phyloP scores from a whole-genome alignment of 2,888 invertebrate genomes.

The Heteromurus nitidus region DNA sequence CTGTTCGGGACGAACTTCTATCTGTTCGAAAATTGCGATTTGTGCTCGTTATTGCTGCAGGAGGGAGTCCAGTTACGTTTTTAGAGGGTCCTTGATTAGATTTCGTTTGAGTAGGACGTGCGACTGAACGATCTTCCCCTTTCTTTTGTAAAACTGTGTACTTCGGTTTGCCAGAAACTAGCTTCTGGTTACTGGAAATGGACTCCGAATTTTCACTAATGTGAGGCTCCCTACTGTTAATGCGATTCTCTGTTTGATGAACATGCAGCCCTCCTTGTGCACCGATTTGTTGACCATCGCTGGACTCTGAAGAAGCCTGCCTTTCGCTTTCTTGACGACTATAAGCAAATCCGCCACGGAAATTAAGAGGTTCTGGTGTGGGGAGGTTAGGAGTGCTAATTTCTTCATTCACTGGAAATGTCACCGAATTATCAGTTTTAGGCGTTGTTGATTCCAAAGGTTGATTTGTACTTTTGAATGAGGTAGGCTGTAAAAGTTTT shows the following conservation, averaged over 20 bases:
- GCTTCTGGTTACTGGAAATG: not conserved
- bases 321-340: constrained; percentile 2
- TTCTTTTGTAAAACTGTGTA: not conserved
- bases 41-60: no score
- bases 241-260: not conserved
- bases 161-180: not conserved
- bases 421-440: no score
- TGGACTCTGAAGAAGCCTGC: constrained; percentile 21
- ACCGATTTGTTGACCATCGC: not conserved
- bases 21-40: not conserved
- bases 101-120: no score
- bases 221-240: not conserved
- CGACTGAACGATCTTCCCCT: not conserved
- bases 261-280: not conserved
- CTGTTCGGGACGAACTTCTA: not conserved
- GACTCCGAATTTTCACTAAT: not conserved
- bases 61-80: no score
- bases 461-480: no score
- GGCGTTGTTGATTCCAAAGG: no score
- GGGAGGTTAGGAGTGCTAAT: no score
- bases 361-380: constrained; percentile 25
- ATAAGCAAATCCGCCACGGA: constrained; percentile 39
- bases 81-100: no score
- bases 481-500: no score
- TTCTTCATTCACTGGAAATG: no score